Percentiles rank a stretch among this genome's conserved stretches.
Conservation (phyloP, 1,140 invertebrate genomes). For the Drosophila gunungcola region DNA sequence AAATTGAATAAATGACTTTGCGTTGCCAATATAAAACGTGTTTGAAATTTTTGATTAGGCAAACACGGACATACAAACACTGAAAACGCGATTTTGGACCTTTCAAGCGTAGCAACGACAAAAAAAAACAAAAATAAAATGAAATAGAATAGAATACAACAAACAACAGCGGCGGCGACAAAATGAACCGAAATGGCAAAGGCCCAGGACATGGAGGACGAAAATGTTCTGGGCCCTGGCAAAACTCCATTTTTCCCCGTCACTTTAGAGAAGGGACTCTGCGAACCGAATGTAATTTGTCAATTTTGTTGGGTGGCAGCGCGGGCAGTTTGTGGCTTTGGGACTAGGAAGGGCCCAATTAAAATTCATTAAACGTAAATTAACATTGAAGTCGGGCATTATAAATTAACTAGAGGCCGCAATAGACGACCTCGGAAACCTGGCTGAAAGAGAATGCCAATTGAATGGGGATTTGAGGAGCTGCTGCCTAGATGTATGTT, state of each 20-base stretch:
- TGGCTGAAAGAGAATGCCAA: slow-evolving; percentile 37
- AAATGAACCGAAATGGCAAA: slow-evolving; percentile 48
- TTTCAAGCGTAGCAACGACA: slow-evolving; percentile 15
- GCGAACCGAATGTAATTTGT: slow-evolving; percentile 73
- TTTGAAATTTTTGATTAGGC: slow-evolving; percentile 81
- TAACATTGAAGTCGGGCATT: slow-evolving; percentile 72
- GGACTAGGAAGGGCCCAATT: slow-evolving; percentile 55
- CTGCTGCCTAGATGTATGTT: not conserved
- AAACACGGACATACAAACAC: slow-evolving; percentile 45
- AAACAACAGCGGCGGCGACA: slow-evolving; percentile 44
- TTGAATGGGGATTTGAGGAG: slow-evolving; percentile 30
- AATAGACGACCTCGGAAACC: slow-evolving; percentile 27
- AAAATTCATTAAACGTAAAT: slow-evolving; percentile 83
- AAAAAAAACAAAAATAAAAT: slow-evolving; percentile 17
- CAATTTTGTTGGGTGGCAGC: slow-evolving; percentile 60
- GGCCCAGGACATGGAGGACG: slow-evolving; percentile 30
- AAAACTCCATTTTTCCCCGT: slow-evolving; percentile 19
- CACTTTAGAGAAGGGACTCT: slow-evolving; percentile 40
- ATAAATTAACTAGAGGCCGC: slow-evolving; percentile 59
- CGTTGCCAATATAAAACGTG: slow-evolving; percentile 83
- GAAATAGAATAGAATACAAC: slow-evolving; percentile 45
- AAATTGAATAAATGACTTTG: slow-evolving; percentile 84
- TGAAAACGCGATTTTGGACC: slow-evolving; percentile 41
- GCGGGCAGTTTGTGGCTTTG: slow-evolving; percentile 51
- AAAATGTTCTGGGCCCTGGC: slow-evolving; percentile 9